Base-by-base conservation (phyloP, 2,113 vertebrate species). In the Oriolus oriolus region DNA sequence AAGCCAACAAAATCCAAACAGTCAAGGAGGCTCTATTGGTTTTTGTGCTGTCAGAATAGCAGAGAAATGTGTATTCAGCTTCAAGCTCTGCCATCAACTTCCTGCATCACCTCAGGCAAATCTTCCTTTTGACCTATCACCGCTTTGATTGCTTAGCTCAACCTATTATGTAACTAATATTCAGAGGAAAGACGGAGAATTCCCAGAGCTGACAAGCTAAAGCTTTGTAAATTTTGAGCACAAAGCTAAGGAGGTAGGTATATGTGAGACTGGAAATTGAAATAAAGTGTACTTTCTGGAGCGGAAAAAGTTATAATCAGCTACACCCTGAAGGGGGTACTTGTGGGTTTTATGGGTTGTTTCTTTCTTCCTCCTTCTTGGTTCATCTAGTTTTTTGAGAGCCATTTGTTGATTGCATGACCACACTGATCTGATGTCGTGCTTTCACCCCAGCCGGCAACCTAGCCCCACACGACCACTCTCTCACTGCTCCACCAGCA, bases 91-190 rank as follows among this genome's bases (percentile, higher is more conserved):
- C 94, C 96, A 75, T 95, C 96, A 89, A 71, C 93, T 95, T 95
- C 91, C 84, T 96, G 39, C 89, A 95, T 96, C 80, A 96, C 96
- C 94, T 93, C 94, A 81, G 94, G 96, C 96, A 95, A 96, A 84
- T 96, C 91, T 96, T 96, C 86, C 86, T 96, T 97, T 92, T 96
- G 95, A 96, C 96, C 94, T 97, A 93, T 92, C 84, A 66, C 91
- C 0, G 6, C 93, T 97, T 96, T 95, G 96, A 97, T 97, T 95
- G 89, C 84, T 95, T 89, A 91, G 91, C 93, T 96, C 64, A 68
- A 91, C 69, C 86, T 90, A 95, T 97, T 97, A 97, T 96, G 86
- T 96, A 97, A 97, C 93, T 93, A 95, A 95, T 95, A 93, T 84
- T 95, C 89, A 89, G 83, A 93, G 93, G 84, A 92, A 96, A 89